phyloP scores from a whole-genome alignment of 2,797 vertebrate species.

The Strix occidentalis region DNA sequence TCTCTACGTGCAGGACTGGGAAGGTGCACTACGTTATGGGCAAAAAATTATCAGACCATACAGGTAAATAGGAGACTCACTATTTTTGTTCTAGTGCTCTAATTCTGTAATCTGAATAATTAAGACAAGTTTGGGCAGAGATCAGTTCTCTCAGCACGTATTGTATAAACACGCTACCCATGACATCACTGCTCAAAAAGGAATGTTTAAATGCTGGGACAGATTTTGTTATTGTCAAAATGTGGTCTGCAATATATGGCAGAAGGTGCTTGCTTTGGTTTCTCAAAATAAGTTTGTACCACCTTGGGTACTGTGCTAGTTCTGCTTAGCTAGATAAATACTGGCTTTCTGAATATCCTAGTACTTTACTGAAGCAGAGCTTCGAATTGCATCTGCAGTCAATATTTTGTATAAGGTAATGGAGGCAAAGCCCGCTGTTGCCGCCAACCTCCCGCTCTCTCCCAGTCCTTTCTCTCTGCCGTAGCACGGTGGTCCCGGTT shows the following conservation, averaged over 20 bases:
- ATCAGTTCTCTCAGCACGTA: background rate
- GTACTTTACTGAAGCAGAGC: background rate
- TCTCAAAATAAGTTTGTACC: background rate
- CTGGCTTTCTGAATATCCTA: background rate
- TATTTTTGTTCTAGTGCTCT: background rate
- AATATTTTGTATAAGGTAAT: background rate
- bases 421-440: background rate
- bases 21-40: slow-evolving; percentile 86
- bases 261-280: background rate
- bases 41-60: slow-evolving; percentile 91
- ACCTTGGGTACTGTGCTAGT: background rate
- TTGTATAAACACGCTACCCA: background rate
- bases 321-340: background rate
- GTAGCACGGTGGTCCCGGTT: rapidly evolving
- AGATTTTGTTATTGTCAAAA: background rate
- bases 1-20: slow-evolving; percentile 93
- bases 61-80: slow-evolving; percentile 76
- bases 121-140: background rate
- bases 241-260: background rate
- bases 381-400: background rate
- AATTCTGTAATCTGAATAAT: background rate
- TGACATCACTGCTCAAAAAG: background rate
- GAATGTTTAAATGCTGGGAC: background rate
- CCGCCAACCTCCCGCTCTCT: background rate
- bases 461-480: background rate